Conservation (phyloP, 2,113 vertebrate species). For the Carollia perspicillata region DNA sequence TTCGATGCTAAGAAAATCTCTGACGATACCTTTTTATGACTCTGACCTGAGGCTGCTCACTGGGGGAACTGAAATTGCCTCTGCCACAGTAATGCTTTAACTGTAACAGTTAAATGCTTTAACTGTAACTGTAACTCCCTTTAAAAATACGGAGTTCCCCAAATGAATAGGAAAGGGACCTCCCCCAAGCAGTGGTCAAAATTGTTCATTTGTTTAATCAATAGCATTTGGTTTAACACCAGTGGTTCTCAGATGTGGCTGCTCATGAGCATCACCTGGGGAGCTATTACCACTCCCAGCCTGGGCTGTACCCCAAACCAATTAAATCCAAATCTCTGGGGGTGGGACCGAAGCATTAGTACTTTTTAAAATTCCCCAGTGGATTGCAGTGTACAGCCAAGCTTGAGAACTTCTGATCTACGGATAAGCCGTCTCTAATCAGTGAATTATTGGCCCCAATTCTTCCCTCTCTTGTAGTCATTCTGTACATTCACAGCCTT, state of each 20-base stretch:
- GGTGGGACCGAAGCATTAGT: neutral
- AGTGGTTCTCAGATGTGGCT: neutral
- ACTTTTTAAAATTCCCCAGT: neutral
- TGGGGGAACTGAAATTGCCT: constrained; percentile 35
- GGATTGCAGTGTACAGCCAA: neutral
- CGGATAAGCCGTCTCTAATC: neutral
- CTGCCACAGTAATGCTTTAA: constrained; percentile 43
- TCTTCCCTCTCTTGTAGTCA: neutral
- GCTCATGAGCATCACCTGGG: neutral
- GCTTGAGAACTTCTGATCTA: neutral
- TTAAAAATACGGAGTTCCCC: neutral
- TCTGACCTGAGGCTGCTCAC: constrained; percentile 65
- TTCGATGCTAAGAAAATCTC: constrained; percentile 69
- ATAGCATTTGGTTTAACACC: neutral
- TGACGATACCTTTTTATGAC: constrained; percentile 61
- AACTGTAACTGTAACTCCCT: constrained; percentile 12
- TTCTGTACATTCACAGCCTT: neutral
- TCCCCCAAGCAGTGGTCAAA: constrained; percentile 21
- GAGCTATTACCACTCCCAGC: neutral
- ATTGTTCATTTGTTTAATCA: neutral
- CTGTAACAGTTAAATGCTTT: constrained; percentile 29
- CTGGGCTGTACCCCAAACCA: constrained; percentile 1
- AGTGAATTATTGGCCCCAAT: neutral
- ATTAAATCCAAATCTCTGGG: neutral
- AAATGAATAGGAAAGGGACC: constrained; percentile 25